Evolutionary conservation across 2,113 vertebrate genomes (phyloP).

Genomic region (Lamprologus ornatipinnis): DNA sequence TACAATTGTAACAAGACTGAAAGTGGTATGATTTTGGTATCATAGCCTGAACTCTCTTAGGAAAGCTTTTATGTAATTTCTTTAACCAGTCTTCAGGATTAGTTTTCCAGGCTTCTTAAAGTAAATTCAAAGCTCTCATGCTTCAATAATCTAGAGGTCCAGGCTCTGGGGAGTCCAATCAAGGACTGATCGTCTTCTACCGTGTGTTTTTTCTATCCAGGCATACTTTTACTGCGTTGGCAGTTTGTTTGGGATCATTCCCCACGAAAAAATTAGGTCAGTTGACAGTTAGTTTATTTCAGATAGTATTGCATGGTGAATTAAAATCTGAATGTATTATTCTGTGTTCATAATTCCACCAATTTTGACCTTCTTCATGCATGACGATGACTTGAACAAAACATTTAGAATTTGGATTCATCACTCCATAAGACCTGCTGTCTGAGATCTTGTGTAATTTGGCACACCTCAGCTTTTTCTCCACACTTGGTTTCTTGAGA

Average conservation of each 20-base stretch:
- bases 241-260: background rate
- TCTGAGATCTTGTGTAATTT: background rate
- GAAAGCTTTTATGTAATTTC: background rate
- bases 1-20: background rate
- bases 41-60: background rate
- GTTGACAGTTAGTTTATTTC: background rate
- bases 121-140: background rate
- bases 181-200: background rate
- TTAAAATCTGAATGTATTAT: accelerated
- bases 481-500: background rate
- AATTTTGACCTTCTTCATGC: background rate
- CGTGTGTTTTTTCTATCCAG: background rate
- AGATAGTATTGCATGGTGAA: background rate
- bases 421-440: background rate
- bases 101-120: background rate
- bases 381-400: background rate
- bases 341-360: background rate
- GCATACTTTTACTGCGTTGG: background rate
- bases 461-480: background rate
- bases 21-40: background rate
- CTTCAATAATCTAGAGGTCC: background rate
- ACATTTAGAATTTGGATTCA: background rate
- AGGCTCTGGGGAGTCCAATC: background rate
- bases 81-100: background rate
- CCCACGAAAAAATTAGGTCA: background rate